Conservation (phyloP, 2,113 vertebrate species). For the Columba livia region DNA sequence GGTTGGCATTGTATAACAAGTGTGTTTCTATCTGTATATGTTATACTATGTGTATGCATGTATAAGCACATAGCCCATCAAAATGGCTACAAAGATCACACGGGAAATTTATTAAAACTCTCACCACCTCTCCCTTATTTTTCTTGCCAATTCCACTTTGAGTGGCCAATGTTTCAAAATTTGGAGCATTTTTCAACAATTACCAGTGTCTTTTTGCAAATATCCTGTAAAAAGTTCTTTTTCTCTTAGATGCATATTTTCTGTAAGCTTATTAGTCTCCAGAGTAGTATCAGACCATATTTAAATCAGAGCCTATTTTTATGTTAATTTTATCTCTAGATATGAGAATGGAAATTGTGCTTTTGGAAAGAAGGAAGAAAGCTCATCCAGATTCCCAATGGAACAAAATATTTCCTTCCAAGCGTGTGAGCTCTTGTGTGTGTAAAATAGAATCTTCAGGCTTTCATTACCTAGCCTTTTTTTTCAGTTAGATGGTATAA, state of each 20-base stretch:
- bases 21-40: background rate
- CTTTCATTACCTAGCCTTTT: background rate
- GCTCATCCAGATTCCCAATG: background rate
- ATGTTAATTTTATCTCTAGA: background rate
- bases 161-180: background rate
- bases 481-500: background rate
- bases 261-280: background rate
- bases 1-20: background rate
- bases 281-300: background rate
- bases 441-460: background rate
- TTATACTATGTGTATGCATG: background rate
- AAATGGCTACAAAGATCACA: background rate
- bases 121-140: background rate
- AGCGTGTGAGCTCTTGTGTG: background rate
- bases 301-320: conserved; percentile 16
- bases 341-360: background rate
- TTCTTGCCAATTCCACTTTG: background rate
- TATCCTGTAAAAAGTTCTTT: background rate
- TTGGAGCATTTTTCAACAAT: background rate
- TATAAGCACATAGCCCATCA: background rate
- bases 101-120: background rate
- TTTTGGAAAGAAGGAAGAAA: background rate
- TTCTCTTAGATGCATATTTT: background rate
- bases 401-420: background rate
- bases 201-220: background rate